Evolutionary conservation across 2,797 vertebrate genomes (phyloP).

Genomic region (Odontamblyopus rebecca): DNA sequence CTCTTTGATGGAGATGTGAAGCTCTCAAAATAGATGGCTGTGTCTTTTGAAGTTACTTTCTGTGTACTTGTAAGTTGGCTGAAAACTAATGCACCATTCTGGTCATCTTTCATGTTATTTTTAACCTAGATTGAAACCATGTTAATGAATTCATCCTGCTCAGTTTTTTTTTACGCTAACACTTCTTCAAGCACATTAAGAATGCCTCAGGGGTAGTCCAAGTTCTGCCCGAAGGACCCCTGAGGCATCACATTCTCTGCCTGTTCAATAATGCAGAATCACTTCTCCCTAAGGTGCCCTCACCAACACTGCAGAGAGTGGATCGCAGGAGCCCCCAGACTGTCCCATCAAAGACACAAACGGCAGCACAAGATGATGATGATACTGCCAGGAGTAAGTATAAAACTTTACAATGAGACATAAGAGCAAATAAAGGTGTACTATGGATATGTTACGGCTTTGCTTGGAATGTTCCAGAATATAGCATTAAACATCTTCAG

Average conservation of each 20-base stretch:
- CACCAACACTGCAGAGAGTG: slow-evolving; percentile 45
- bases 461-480: not conserved
- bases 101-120: slow-evolving; percentile 79
- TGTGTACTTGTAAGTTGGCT: slow-evolving; percentile 43
- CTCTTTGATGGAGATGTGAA: slow-evolving; percentile 65
- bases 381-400: slow-evolving; percentile 60
- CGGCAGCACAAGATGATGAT: slow-evolving; percentile 30
- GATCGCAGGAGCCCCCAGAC: slow-evolving; percentile 40
- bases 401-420: slow-evolving; percentile 14
- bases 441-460: not conserved
- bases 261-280: slow-evolving; percentile 74
- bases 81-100: slow-evolving; percentile 68
- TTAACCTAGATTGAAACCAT: slow-evolving; percentile 67
- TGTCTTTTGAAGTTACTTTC: slow-evolving; percentile 69
- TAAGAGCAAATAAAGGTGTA: not conserved
- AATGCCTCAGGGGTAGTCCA: slow-evolving; percentile 68
- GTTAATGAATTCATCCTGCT: slow-evolving; percentile 71
- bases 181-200: slow-evolving; percentile 61
- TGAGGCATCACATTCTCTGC: slow-evolving; percentile 63
- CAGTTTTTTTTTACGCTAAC: slow-evolving; percentile 51
- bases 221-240: slow-evolving; percentile 67
- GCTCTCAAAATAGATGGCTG: slow-evolving; percentile 58
- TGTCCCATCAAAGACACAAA: slow-evolving; percentile 29
- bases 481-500: not conserved
- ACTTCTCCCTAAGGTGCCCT: slow-evolving; percentile 63